Base-by-base conservation (phyloP, 1,140 invertebrate species). In the Phortica variegata region DNA sequence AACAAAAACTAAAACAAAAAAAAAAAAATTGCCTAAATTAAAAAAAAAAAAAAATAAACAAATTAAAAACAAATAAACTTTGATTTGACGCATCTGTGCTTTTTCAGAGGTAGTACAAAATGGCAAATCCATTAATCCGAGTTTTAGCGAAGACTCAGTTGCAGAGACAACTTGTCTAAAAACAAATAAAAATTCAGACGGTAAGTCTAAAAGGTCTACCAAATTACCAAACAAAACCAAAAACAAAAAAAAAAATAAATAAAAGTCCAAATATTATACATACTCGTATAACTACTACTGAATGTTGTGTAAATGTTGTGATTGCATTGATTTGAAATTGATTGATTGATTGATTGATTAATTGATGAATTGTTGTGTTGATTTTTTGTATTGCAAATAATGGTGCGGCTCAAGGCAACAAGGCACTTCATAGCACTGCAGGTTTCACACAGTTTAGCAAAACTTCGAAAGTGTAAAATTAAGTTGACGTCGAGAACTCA, bases 151-250 rank as follows among this genome's bases (percentile, higher is more conserved):
- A 78, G 88, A 89, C 78, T 87, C 85, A 50, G 85, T 88, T 60
- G 83, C 85, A 58, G 87, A 89, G 73, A 87, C 85, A 52, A 83
- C 85, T 60, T 79, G 88, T 72, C 84, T 83, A 70, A 89, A 89
- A 79, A 87, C 84, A 81, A 88, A 87, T 79, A 87, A 84, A 81
- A 89, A 87, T 80, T 89, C 87, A 52, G 87, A 89, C 78, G 88
- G 87, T 89, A 84, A 85, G 86, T 83, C 63, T 68, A 68, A 49
- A 68, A 68, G 63, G 61, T 65, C 56, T 56, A 47, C 54, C 58
- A 56, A 43, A 62, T 63, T 50, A 54, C 51, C 59, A 53, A 51
- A 31, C 43, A 37, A 57, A 44, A 52, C 18, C 36, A 32, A 49
- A 40, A 41, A 41, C 3, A 17, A 38, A 43, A 39, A 47, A 41